A percentile compares a stretch with the other conserved stretches of the same genome.
Conservation (phyloP, 2,113 vertebrate genomes). For the Uria lomvia region DNA sequence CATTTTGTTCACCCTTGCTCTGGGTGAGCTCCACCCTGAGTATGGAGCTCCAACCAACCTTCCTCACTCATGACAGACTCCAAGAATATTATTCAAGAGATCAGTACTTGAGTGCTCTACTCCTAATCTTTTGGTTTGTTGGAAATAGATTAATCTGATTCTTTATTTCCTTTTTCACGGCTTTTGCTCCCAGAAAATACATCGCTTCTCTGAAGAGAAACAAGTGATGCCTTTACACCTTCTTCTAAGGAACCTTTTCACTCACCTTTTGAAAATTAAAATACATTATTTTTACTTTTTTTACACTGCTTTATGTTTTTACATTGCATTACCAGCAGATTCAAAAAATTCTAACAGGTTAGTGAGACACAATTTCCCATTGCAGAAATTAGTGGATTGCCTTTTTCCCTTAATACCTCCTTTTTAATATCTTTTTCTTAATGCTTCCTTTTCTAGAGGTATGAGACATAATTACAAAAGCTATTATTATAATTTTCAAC, state of each 20-base stretch:
- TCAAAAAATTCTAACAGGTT: neutral
- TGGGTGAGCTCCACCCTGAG: too few relatives aligned
- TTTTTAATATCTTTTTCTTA: conserved; percentile 1
- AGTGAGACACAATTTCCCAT: neutral
- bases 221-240: neutral
- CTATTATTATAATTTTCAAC: neutral
- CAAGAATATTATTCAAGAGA: neutral
- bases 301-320: neutral
- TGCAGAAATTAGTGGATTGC: neutral
- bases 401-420: neutral
- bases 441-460: neutral
- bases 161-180: neutral
- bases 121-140: neutral
- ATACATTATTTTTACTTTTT: neutral
- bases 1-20: neutral
- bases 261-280: neutral
- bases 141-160: neutral
- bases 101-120: neutral
- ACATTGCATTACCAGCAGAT: neutral
- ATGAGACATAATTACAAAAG: neutral
- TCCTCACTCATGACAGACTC: neutral
- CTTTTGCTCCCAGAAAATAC: neutral
- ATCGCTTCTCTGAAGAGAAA: neutral
- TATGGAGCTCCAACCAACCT: neutral
- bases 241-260: neutral